phyloP scores from a whole-genome alignment of 2,797 vertebrate species.

The Cyprinodon diabolis region DNA sequence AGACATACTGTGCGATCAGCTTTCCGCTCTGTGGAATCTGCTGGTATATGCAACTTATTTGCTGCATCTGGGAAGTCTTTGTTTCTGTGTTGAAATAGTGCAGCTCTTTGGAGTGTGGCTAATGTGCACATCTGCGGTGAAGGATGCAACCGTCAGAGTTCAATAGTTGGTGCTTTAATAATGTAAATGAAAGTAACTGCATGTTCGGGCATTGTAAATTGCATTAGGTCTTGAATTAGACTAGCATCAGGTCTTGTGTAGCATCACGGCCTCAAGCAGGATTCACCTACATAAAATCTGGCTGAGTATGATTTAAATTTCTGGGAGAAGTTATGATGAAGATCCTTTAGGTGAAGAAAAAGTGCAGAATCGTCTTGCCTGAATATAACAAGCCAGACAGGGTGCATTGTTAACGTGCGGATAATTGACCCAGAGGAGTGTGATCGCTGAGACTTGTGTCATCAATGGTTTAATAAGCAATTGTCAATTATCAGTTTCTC shows the following conservation, averaged over 20 bases:
- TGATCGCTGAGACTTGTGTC: slow-evolving; percentile 57
- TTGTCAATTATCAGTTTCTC: slow-evolving; percentile 63
- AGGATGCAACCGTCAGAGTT: slow-evolving; percentile 28
- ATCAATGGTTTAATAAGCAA: slow-evolving; percentile 75
- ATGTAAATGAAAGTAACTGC: slow-evolving; percentile 30
- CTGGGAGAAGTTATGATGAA: slow-evolving; percentile 29
- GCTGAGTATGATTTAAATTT: slow-evolving; percentile 43
- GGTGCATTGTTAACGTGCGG: slow-evolving; percentile 53
- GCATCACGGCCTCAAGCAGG: slow-evolving; percentile 29
- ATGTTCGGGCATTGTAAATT: slow-evolving; percentile 1
- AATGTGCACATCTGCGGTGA: slow-evolving; percentile 13
- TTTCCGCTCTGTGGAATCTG: background rate
- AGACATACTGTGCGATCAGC: slow-evolving; percentile 5
- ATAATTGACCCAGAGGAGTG: slow-evolving; percentile 70
- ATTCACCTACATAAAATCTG: slow-evolving; percentile 37
- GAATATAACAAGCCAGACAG: slow-evolving; percentile 46
- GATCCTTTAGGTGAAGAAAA: slow-evolving; percentile 35
- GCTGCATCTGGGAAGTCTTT: slow-evolving; percentile 6
- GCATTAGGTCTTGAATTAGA: slow-evolving; percentile 26
- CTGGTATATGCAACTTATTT: slow-evolving; percentile 10
- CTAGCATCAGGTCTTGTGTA: slow-evolving; percentile 21
- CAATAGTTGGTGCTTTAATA: slow-evolving; percentile 50
- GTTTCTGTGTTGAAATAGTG: background rate
- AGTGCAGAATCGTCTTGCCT: slow-evolving; percentile 46
- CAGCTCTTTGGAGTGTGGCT: background rate